Conservation (phyloP, 2,888 invertebrate species). For the Malacosoma neustria region DNA sequence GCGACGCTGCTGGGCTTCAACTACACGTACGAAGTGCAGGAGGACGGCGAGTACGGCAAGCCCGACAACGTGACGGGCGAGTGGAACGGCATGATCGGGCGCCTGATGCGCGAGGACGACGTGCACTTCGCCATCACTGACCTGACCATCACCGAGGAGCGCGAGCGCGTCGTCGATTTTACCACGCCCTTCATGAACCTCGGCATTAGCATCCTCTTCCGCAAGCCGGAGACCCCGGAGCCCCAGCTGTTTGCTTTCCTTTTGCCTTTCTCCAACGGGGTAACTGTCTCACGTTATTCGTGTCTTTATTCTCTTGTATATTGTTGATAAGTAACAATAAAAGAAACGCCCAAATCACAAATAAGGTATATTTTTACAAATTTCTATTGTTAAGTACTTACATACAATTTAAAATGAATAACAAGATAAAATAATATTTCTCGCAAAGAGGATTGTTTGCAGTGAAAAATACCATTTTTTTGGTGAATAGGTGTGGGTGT, state of each 20-base stretch:
- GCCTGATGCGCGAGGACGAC: constrained; percentile 77
- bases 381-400: no score
- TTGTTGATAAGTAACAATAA: no score
- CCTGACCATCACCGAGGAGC: constrained; percentile 90
- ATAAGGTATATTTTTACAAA: no score
- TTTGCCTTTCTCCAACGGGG: constrained; percentile 87
- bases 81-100: constrained; percentile 84
- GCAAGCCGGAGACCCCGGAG: constrained; percentile 86
- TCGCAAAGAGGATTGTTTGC: no score
- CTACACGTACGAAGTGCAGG: constrained; percentile 85
- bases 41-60: constrained; percentile 81
- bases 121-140: constrained; percentile 95
- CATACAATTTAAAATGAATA: no score
- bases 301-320: no score
- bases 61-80: constrained; percentile 68
- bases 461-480: no score
- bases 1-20: constrained; percentile 84
- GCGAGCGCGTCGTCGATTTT: constrained; percentile 93
- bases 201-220: constrained; percentile 91
- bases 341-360: no score
- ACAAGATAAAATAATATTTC: no score
- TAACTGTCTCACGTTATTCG: no score
- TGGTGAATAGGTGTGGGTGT: constrained; percentile 84
- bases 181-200: constrained; percentile 98
- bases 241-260: constrained; percentile 94